These are phyloP conservation scores for Poeciliopsis turrubarensis DNA, from an alignment of 2,113 vertebrate genomes.

Conservation along the genomic window DNA sequence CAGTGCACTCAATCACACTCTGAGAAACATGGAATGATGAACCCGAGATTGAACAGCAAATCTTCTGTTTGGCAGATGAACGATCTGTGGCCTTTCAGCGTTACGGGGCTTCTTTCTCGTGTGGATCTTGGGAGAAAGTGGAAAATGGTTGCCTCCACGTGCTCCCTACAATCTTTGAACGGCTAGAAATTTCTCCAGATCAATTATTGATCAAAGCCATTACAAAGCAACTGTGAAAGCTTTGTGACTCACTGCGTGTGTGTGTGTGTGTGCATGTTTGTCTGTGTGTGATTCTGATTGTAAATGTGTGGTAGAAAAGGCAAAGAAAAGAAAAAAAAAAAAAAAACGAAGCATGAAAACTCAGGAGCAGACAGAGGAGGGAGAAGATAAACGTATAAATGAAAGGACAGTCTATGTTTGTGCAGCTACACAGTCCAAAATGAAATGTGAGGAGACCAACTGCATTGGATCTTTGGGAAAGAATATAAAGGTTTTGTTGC, in stretches of 20 bases:
- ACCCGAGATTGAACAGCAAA: not conserved
- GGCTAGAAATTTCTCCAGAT: slow-evolving; percentile 65
- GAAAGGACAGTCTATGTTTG: not conserved
- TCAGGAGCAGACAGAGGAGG: not conserved
- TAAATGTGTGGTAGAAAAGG: slow-evolving; percentile 14
- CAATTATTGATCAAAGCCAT: slow-evolving; percentile 77
- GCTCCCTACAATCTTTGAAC: slow-evolving; percentile 51
- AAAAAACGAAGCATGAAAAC: not conserved
- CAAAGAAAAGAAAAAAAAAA: not conserved
- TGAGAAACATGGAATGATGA: not conserved
- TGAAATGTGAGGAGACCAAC: not conserved
- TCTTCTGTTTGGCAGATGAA: not conserved
- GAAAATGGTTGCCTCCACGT: slow-evolving; percentile 41
- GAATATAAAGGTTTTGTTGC: not conserved
- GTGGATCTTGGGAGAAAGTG: slow-evolving; percentile 27
- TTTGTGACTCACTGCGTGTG: slow-evolving; percentile 27
- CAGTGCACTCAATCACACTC: not conserved
- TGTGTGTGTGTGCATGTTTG: not conserved
- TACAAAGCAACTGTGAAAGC: slow-evolving; percentile 56
- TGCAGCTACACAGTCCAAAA: not conserved
- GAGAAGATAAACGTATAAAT: slow-evolving; percentile 1
- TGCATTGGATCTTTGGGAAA: not conserved
- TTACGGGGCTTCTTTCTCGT: slow-evolving; percentile 3
- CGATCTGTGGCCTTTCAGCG: not conserved
- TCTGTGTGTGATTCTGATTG: slow-evolving; percentile 26